These are phyloP conservation scores for Rhagonycha fulva DNA, from an alignment of 2,888 invertebrate species.

Conservation along the genomic window DNA sequence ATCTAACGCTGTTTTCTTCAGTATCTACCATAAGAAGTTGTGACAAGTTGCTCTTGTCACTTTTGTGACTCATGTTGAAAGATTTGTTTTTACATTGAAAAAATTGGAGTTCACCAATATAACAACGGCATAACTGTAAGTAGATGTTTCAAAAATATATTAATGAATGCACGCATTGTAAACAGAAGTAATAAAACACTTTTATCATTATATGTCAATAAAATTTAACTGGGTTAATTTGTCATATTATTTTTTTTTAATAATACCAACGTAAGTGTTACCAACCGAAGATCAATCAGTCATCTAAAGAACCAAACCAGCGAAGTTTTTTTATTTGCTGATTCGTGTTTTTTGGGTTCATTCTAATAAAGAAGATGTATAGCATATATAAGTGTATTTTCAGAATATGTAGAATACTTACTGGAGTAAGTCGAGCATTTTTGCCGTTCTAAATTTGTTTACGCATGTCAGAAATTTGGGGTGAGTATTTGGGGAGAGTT, in stretches of 20 bases:
- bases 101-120: neutral
- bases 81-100: neutral
- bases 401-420: no score
- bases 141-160: neutral
- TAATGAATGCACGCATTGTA: neutral
- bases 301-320: no score
- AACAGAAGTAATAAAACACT: neutral
- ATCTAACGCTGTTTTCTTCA: conserved; percentile 45
- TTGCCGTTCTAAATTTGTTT: no score
- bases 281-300: neutral
- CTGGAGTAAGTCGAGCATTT: no score
- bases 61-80: conserved; percentile 53
- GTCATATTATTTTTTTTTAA: neutral
- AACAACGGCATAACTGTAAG: neutral
- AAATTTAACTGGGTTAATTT: conserved; percentile 3
- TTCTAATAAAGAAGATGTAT: no score
- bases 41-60: conserved; percentile 53
- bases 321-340: no score
- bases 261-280: neutral
- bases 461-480: no score
- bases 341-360: no score
- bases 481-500: no score
- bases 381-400: no score
- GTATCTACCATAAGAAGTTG: conserved; percentile 53
- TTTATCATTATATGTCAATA: neutral